Conservation (phyloP, 2,888 invertebrate genomes). For the Epistrophella euchroma region DNA sequence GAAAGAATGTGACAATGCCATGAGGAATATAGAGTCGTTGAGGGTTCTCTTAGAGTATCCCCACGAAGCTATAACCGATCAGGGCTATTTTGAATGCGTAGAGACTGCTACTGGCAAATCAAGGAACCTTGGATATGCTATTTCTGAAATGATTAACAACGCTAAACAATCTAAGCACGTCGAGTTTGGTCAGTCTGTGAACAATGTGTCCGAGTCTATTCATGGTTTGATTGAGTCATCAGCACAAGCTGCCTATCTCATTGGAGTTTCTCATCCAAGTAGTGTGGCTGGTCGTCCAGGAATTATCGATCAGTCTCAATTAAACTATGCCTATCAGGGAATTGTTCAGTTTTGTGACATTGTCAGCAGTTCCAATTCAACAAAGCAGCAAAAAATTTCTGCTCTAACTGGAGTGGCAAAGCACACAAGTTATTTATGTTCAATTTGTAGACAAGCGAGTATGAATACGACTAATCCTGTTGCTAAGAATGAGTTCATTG, state of each 20-base stretch:
- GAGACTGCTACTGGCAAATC: slow-evolving; percentile 95
- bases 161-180: slow-evolving; percentile 95
- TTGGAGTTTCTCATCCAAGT: slow-evolving; percentile 96
- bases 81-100: slow-evolving; percentile 96
- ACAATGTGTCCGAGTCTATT: slow-evolving; percentile 93
- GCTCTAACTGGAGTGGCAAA: slow-evolving; percentile 98
- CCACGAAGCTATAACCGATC: slow-evolving; percentile 93
- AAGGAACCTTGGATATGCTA: slow-evolving; percentile 93
- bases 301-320: slow-evolving; percentile 94
- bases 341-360: slow-evolving; percentile 95
- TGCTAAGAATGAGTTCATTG: slow-evolving; percentile 98
- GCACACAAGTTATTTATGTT: slow-evolving; percentile 97
- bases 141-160: slow-evolving; percentile 97
- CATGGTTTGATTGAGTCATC: slow-evolving; percentile 96
- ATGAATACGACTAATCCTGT: slow-evolving; percentile 95
- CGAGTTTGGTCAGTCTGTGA: slow-evolving; percentile 93
- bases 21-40: slow-evolving; percentile 94
- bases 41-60: slow-evolving; percentile 93
- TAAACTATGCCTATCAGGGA: slow-evolving; percentile 94
- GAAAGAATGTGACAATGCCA: slow-evolving; percentile 98
- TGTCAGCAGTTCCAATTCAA: slow-evolving; percentile 88
- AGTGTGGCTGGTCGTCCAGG: slow-evolving; percentile 95
- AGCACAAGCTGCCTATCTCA: slow-evolving; percentile 97
- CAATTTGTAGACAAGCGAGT: slow-evolving; percentile 96
- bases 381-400: slow-evolving; percentile 93